Conservation (phyloP, 1,140 invertebrate genomes). For the Goniozus legneri region DNA sequence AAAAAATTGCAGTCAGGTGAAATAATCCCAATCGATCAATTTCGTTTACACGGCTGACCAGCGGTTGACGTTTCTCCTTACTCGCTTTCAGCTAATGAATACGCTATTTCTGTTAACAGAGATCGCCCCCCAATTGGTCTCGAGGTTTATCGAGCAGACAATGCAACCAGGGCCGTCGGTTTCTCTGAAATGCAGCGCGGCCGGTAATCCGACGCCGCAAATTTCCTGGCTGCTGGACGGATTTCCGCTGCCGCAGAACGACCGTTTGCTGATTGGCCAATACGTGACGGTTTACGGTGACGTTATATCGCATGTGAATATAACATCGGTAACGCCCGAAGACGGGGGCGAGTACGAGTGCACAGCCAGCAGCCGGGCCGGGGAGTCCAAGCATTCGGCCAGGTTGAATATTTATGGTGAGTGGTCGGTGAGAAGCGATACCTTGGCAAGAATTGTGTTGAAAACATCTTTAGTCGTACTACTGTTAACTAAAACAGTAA, state of each 20-base stretch:
- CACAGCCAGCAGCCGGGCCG: conserved; percentile 63
- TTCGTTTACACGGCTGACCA: too few species aligned
- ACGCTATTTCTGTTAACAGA: conserved; percentile 53
- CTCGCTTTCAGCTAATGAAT: neutral
- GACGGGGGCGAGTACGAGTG: conserved; percentile 74
- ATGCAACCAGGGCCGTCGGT: conserved; percentile 60
- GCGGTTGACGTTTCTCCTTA: too few species aligned
- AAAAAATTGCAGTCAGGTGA: too few species aligned
- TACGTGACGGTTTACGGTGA: conserved; percentile 67
- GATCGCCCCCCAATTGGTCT: conserved; percentile 57
- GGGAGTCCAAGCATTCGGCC: conserved; percentile 59
- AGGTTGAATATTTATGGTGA: conserved; percentile 67
- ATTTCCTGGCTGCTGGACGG: conserved; percentile 60
- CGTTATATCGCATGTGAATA: conserved; percentile 72
- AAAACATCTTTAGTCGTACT: too few species aligned
- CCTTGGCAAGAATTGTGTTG: too few species aligned
- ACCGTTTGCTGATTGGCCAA: conserved; percentile 63
- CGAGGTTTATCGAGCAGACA: conserved; percentile 60
- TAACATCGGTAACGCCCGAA: conserved; percentile 64
- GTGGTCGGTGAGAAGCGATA: too few species aligned
- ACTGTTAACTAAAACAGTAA: too few species aligned
- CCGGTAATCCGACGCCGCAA: conserved; percentile 65
- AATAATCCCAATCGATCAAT: too few species aligned
- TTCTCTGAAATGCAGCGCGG: conserved; percentile 62
- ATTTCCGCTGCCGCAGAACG: conserved; percentile 58